phyloP scores from a whole-genome alignment of 1,140 invertebrate genomes.

The Geopemphigus sp. region DNA sequence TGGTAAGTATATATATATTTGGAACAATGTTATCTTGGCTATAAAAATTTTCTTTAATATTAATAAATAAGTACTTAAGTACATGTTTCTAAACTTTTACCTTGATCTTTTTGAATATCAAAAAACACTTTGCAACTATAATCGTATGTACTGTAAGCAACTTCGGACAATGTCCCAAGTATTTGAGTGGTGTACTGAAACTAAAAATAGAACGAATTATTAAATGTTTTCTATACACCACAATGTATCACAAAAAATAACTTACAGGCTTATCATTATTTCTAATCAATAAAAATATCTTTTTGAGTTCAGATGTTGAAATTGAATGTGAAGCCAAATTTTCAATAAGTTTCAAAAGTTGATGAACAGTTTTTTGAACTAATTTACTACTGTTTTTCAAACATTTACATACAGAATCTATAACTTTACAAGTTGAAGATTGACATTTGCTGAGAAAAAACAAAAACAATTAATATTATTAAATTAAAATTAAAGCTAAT shows the following conservation, averaged over 20 bases:
- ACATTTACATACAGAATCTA: conserved; percentile 56
- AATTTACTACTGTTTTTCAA: conserved; percentile 47
- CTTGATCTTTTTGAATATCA: conserved; percentile 58
- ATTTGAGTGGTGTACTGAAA: conserved; percentile 57
- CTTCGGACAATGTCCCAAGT: conserved; percentile 57
- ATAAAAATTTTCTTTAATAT: too few species aligned
- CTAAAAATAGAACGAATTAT: conserved; percentile 53
- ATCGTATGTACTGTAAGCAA: conserved; percentile 57
- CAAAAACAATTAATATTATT: neutral
- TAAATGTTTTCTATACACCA: conserved; percentile 8
- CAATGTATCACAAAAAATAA: conserved; percentile 37
- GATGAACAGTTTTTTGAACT: conserved; percentile 56
- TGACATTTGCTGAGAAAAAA: conserved; percentile 56
- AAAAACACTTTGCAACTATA: conserved; percentile 59
- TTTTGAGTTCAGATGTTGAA: conserved; percentile 61
- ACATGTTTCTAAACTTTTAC: too few species aligned
- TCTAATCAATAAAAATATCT: conserved; percentile 58
- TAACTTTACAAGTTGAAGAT: conserved; percentile 56
- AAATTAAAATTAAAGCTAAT: too few species aligned
- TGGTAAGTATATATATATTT: too few species aligned
- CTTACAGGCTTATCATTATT: conserved; percentile 53
- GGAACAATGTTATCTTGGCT: too few species aligned
- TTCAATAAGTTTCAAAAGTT: conserved; percentile 62
- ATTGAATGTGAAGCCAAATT: conserved; percentile 62
- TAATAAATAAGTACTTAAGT: too few species aligned